phyloP scores from a whole-genome alignment of 2,113 vertebrate genomes.

The Periophthalmodon schlosseri region DNA sequence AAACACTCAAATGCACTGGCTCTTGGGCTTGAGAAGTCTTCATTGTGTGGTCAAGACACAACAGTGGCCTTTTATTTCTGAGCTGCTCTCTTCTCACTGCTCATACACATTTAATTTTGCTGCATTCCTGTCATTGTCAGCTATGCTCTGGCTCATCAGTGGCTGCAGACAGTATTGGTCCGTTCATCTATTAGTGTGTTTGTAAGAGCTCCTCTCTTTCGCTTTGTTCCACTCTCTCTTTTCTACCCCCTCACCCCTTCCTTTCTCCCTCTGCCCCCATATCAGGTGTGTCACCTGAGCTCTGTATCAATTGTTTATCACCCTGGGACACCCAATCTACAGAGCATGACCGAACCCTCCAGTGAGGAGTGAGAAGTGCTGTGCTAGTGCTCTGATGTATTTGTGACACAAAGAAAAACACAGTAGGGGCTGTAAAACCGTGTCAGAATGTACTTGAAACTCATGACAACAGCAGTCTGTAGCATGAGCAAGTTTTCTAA shows the following conservation, averaged over 20 bases:
- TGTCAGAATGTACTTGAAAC: constrained; percentile 25
- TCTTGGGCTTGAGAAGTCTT: constrained; percentile 16
- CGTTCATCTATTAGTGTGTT: constrained; percentile 17
- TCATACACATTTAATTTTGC: constrained; percentile 28
- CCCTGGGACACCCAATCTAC: constrained; percentile 75
- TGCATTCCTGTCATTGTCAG: constrained; percentile 40
- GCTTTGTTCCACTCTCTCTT: constrained; percentile 47
- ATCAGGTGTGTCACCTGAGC: constrained; percentile 75
- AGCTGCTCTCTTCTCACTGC: neutral
- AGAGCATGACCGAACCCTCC: constrained; percentile 63
- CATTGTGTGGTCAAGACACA: constrained; percentile 44
- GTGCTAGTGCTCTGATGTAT: constrained; percentile 26
- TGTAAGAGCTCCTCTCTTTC: constrained; percentile 23
- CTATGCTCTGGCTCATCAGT: constrained; percentile 62
- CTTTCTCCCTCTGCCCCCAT: constrained; percentile 27
- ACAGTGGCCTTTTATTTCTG: constrained; percentile 52
- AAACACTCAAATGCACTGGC: constrained; percentile 38
- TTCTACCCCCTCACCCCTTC: neutral
- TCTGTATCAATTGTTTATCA: constrained; percentile 74
- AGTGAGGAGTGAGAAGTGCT: constrained; percentile 29
- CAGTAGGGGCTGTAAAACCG: neutral
- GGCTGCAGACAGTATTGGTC: constrained; percentile 8
- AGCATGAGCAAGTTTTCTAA: neutral
- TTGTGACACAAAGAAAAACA: constrained; percentile 14
- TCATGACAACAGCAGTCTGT: neutral